Evolutionary conservation across 1,140 invertebrate genomes (phyloP).

Genomic region (Magallana gigas): DNA sequence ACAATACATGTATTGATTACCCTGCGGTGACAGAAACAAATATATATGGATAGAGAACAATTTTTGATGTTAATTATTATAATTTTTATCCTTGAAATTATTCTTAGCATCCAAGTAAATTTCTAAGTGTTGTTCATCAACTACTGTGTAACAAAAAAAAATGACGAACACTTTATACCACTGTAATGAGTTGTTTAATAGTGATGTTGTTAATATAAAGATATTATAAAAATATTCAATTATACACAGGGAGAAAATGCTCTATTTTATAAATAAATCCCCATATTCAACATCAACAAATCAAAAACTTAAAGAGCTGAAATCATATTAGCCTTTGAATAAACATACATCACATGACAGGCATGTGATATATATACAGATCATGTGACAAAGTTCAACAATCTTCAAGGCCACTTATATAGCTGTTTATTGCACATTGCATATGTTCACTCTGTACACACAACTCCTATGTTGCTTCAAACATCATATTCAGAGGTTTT

Average conservation of each 20-base stretch:
- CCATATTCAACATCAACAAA: constrained; percentile 7
- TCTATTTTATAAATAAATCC: constrained; percentile 12
- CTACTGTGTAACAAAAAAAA: too few species aligned
- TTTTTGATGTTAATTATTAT: too few species aligned
- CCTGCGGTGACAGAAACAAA: too few species aligned
- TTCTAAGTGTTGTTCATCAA: too few species aligned
- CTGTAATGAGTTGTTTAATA: constrained; percentile 15
- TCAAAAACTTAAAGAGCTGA: background rate
- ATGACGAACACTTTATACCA: background rate
- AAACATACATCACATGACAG: background rate
- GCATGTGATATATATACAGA: background rate
- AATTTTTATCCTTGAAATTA: too few species aligned
- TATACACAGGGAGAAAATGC: constrained; percentile 2
- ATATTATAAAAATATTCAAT: constrained; percentile 22
- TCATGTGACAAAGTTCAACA: background rate
- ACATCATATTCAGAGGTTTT: background rate
- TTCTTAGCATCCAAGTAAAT: too few species aligned
- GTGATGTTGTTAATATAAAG: constrained; percentile 12
- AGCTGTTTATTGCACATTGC: constrained; percentile 19
- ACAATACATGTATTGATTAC: too few species aligned
- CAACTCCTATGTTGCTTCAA: background rate
- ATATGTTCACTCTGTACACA: background rate
- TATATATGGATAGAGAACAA: too few species aligned
- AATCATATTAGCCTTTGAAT: background rate
- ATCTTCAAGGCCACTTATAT: background rate